These are phyloP conservation scores for Pantherophis guttatus DNA, from an alignment of 2,113 vertebrate species.

Conservation along the genomic window DNA sequence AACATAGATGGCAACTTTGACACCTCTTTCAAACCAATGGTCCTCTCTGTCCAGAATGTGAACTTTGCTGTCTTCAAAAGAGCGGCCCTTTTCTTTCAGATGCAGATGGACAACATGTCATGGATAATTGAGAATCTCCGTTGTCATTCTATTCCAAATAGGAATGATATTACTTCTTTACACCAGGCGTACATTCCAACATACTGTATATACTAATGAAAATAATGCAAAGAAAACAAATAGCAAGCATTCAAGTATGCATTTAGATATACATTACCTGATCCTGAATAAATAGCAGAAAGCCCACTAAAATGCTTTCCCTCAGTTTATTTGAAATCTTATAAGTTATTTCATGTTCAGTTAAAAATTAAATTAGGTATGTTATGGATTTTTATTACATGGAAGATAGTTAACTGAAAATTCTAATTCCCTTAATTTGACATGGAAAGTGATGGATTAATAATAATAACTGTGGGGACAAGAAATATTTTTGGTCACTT, in stretches of 20 bases:
- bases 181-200: neutral
- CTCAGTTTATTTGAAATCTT: neutral
- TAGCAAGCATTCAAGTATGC: neutral
- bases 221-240: neutral
- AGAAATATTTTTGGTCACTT: neutral
- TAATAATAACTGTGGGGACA: neutral
- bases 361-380: neutral
- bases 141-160: neutral
- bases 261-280: neutral
- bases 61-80: neutral
- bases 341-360: neutral
- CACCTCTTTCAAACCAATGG: neutral
- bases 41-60: neutral
- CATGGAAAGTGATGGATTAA: neutral
- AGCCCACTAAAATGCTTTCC: neutral
- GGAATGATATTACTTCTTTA: neutral
- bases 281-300: neutral
- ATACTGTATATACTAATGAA: neutral
- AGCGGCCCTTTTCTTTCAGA: neutral
- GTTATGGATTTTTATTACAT: neutral
- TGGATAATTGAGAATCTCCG: neutral
- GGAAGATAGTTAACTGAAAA: conserved; percentile 9
- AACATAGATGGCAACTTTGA: neutral
- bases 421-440: conserved; percentile 3
- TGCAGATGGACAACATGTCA: neutral